Percentiles rank a stretch among this genome's conserved stretches.
Evolutionary conservation across 2,888 invertebrate species (phyloP).

Genomic region (Cephus pulcher): DNA sequence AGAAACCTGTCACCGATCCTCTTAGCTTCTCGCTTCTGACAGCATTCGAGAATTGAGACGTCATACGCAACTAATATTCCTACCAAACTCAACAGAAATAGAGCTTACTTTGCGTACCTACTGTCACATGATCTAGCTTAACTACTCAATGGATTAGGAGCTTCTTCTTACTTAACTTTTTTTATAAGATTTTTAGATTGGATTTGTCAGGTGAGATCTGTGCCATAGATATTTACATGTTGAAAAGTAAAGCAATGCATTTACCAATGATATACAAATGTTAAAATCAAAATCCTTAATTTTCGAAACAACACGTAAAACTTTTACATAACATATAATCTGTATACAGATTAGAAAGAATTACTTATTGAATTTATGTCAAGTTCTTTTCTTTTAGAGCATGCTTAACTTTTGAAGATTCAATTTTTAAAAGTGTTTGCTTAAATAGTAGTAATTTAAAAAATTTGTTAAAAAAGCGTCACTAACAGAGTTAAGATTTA

Average conservation of each 20-base stretch:
- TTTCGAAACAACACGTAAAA: background rate
- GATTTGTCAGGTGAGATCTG: background rate
- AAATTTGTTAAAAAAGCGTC: background rate
- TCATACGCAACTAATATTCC: background rate
- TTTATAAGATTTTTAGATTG: background rate
- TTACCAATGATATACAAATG: background rate
- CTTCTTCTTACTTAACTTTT: background rate
- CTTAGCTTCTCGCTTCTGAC: background rate
- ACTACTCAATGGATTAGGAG: background rate
- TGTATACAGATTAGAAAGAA: background rate
- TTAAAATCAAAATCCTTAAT: background rate
- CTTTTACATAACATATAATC: background rate
- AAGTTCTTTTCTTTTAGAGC: too few species aligned
- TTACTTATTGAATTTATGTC: background rate
- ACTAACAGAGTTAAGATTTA: background rate
- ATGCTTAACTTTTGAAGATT: background rate
- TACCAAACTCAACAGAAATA: background rate
- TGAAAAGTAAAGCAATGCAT: background rate
- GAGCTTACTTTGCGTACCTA: background rate
- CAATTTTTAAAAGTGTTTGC: background rate
- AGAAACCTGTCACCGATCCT: slow-evolving; percentile 19
- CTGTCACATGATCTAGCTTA: background rate
- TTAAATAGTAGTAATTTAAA: background rate
- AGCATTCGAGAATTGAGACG: slow-evolving; percentile 3
- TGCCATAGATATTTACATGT: background rate